Evolutionary conservation across 2,113 vertebrate species (phyloP), one percentile per base, ranked within the genome.

Genomic region (Collichthys lucidus): DNA sequence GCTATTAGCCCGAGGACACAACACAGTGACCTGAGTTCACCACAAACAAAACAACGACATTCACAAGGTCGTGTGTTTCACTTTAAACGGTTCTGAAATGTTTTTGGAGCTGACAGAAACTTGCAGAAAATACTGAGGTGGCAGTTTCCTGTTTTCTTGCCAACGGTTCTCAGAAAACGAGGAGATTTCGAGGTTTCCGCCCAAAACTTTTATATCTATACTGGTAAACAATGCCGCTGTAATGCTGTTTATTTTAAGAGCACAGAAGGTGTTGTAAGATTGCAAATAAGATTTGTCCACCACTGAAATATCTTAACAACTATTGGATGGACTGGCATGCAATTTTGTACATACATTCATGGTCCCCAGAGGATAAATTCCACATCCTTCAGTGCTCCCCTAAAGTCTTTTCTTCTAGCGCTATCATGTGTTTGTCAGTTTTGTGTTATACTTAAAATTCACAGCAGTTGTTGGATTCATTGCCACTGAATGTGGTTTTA

Each of bases 31-130:
- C 89, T 84, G 74, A 60, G 69, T 79, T 74, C 74, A 72, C 72
- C 72, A 26, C 69, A 87, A 86, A 50, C 84, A 88, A 91, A 90
- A 92, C 86, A 91, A 82, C 89, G 82, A 62, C 83, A 19, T 64
- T 80, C 70, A 74, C 87, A 89, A 80, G 83, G 82, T 90, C 65
- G 14, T 2, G 49, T 70, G 78, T 62, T 72, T 65, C 42, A 73
- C 53, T 35, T 50, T 60, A 81, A 89, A 82, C 26, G 56, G 29
- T 66, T 76, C 2, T 88, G 78, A 86, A 80, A 76, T 82, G 85
- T 85, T 86, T n/a, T 85, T 71, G 79, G 61, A 70, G 62, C 31
- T 4, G 1, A 67, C 20, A 57, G 42, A 74, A 64, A 71, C 22
- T 15, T 66, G 7, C 47, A 47, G 22, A 64, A 35, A 68, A 79